Evolutionary conservation across 2,888 invertebrate genomes (phyloP).

Genomic region (Orchestes rusci): DNA sequence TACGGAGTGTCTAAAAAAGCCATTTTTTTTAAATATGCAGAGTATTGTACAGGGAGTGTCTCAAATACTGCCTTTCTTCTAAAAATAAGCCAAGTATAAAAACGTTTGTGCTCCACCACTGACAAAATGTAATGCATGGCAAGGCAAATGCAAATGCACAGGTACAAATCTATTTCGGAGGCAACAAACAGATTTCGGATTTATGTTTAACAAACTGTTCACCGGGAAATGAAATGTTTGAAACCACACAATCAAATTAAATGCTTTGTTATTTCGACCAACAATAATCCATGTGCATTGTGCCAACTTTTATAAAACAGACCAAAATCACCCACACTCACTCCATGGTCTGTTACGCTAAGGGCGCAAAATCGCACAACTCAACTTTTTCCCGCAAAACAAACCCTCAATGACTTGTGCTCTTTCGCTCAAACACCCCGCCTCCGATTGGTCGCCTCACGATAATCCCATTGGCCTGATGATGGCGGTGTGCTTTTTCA

Average conservation of each 20-base stretch:
- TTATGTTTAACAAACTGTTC: constrained; percentile 27
- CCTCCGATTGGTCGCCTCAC: too few relatives aligned
- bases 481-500: too few relatives aligned
- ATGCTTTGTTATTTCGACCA: constrained; percentile 23
- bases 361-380: background rate
- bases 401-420: too few relatives aligned
- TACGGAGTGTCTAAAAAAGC: too few relatives aligned
- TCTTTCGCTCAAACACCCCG: too few relatives aligned
- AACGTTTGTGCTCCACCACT: constrained; percentile 8
- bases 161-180: constrained; percentile 1
- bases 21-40: too few relatives aligned
- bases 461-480: too few relatives aligned
- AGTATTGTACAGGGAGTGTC: too few relatives aligned
- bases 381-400: background rate
- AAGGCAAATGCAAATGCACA: constrained; percentile 22
- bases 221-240: constrained; percentile 26
- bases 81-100: too few relatives aligned
- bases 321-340: too few relatives aligned
- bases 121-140: constrained; percentile 23
- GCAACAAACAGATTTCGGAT: constrained; percentile 22
- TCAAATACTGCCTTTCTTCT: too few relatives aligned
- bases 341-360: background rate
- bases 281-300: constrained; percentile 20
- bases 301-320: too few relatives aligned
- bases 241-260: constrained; percentile 26